phyloP scores from a whole-genome alignment of 2,797 vertebrate species.

The Fistularia tabacaria region DNA sequence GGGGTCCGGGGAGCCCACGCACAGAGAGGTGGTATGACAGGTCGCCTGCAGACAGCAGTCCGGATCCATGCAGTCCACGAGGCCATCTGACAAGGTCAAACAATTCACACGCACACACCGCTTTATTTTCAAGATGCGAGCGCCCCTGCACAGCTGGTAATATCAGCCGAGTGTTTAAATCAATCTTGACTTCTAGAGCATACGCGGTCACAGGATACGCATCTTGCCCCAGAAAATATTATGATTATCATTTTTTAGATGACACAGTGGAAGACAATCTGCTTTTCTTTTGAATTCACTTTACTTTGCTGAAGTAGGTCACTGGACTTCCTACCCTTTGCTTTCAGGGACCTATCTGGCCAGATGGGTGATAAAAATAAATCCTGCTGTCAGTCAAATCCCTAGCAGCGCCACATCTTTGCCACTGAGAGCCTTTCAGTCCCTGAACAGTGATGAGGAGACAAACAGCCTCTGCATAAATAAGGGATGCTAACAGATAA shows the following conservation, averaged over 20 bases:
- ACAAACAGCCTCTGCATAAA: slow-evolving; percentile 59
- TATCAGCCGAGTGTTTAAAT: too few relatives aligned
- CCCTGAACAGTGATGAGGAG: slow-evolving; percentile 46
- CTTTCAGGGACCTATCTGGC: slow-evolving; percentile 65
- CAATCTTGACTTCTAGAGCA: too few relatives aligned
- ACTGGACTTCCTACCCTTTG: slow-evolving; percentile 58
- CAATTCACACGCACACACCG: slow-evolving; percentile 32
- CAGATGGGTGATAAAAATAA: slow-evolving; percentile 80
- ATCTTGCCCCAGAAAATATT: too few relatives aligned
- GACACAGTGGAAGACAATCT: slow-evolving; percentile 23
- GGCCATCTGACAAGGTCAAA: slow-evolving; percentile 82
- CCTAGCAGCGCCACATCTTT: slow-evolving; percentile 52
- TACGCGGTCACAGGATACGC: too few relatives aligned
- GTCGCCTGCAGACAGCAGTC: slow-evolving; percentile 95
- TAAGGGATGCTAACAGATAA: slow-evolving; percentile 50
- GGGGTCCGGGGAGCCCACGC: slow-evolving; percentile 92
- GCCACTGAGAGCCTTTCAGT: slow-evolving; percentile 46
- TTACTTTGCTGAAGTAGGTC: slow-evolving; percentile 73
- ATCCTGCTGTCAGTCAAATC: slow-evolving; percentile 68
- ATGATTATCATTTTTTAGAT: slow-evolving; percentile 35
- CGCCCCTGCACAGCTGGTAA: too few relatives aligned
- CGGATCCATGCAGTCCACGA: slow-evolving; percentile 98
- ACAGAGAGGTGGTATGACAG: slow-evolving; percentile 86
- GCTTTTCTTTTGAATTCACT: slow-evolving; percentile 50
- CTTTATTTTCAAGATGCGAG: too few relatives aligned